Conservation (phyloP, 2,113 vertebrate genomes). For the Crypturellus undulatus region DNA sequence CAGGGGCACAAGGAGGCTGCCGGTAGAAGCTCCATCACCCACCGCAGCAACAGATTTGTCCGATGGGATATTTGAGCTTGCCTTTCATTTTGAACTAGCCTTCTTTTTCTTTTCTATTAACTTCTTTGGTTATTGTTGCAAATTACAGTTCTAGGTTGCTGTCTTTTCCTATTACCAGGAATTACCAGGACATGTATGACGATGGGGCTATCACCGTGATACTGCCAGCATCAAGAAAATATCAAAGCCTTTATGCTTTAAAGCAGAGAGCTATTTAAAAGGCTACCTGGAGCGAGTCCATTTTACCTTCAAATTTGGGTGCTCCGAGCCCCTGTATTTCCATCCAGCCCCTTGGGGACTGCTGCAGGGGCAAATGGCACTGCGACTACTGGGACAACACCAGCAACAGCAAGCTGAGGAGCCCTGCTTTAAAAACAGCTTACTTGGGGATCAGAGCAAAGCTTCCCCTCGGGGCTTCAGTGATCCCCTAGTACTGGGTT, state of each 20-base stretch:
- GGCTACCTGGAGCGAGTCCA: background rate
- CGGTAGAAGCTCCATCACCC: background rate
- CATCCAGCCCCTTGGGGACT: background rate
- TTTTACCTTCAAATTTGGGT: background rate
- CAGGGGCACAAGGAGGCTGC: background rate
- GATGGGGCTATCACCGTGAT: background rate
- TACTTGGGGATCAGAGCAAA: background rate
- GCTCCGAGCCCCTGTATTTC: background rate
- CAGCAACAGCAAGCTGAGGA: accelerated
- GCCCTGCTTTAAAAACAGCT: accelerated
- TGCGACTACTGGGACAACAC: accelerated
- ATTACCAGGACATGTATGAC: background rate
- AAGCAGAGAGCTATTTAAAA: accelerated
- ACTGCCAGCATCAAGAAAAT: background rate
- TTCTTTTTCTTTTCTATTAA: background rate
- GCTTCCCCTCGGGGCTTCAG: background rate
- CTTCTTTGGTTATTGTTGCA: background rate
- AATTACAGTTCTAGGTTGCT: background rate
- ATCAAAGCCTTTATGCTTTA: background rate
- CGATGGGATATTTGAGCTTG: background rate
- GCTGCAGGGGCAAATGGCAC: background rate
- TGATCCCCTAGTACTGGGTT: background rate
- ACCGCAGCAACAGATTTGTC: background rate
- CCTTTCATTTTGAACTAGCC: background rate
- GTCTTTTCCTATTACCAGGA: background rate